These are phyloP conservation scores for Nixonia krombeini DNA, from an alignment of 1,140 invertebrate genomes.

Conservation along the genomic window DNA sequence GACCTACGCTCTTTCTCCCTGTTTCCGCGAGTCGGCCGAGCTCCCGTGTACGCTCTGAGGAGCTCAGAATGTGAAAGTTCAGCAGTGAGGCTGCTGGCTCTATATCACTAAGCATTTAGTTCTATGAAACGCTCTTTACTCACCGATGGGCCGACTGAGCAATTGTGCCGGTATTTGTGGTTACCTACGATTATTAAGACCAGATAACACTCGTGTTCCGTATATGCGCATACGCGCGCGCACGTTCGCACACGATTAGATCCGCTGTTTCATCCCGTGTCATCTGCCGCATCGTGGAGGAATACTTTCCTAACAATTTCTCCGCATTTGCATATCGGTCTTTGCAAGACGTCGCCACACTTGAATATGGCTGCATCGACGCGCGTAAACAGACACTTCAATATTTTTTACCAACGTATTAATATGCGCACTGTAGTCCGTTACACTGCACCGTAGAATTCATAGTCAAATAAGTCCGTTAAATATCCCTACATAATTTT, in stretches of 20 bases:
- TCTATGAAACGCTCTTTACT: conserved; percentile 43
- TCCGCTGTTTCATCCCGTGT: conserved; percentile 32
- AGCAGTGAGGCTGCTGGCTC: conserved; percentile 54
- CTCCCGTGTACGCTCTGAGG: conserved; percentile 44
- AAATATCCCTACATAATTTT: no score
- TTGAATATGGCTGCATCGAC: conserved; percentile 39
- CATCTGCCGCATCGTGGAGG: conserved; percentile 41
- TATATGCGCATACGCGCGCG: conserved; percentile 20
- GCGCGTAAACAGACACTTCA: no score
- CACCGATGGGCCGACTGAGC: conserved; percentile 16
- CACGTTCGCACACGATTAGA: conserved; percentile 5
- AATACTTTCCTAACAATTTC: conserved; percentile 43
- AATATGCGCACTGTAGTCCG: no score
- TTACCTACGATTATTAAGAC: conserved; percentile 51
- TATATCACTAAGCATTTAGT: conserved; percentile 51
- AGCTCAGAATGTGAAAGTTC: conserved; percentile 68
- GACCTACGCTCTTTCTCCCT: conserved; percentile 32
- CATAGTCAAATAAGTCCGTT: no score
- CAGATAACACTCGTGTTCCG: conserved; percentile 49
- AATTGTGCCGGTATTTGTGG: conserved; percentile 25
- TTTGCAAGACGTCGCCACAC: no score
- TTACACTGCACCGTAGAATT: no score
- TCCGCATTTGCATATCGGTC: conserved; percentile 39
- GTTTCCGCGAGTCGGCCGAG: conserved; percentile 38
- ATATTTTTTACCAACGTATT: no score